Conservation (phyloP, 2,888 invertebrate genomes). For the Atherix ibis region DNA sequence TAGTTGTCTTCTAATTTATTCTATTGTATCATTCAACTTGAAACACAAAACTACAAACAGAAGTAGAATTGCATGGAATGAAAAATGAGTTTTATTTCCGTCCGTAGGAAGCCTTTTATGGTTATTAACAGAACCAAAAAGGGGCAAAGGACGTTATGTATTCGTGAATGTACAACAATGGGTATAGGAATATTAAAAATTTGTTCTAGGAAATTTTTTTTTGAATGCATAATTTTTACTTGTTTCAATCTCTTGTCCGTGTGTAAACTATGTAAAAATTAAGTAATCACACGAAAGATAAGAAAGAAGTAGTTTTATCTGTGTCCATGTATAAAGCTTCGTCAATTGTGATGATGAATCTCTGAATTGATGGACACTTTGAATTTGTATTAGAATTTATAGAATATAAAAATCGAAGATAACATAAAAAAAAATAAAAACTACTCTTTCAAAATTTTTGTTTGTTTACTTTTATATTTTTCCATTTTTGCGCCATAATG, state of each 20-base stretch:
- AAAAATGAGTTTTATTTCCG: constrained; percentile 4
- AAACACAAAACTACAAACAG: too few species aligned
- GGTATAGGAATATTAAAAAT: neutral
- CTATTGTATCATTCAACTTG: too few species aligned
- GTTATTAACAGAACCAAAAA: constrained; percentile 3
- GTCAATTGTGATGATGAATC: too few species aligned
- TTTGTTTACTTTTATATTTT: too few species aligned
- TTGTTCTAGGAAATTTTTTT: neutral
- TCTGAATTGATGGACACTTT: too few species aligned
- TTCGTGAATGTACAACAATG: neutral
- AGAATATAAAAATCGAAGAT: too few species aligned
- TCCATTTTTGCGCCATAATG: constrained; percentile 19
- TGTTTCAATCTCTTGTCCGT: neutral
- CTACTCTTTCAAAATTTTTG: constrained; percentile 18
- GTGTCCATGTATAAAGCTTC: neutral
- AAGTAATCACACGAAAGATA: too few species aligned
- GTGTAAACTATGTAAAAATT: too few species aligned
- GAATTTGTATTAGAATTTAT: too few species aligned
- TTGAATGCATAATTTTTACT: neutral
- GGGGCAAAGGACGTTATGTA: constrained; percentile 5
- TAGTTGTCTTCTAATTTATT: too few species aligned
- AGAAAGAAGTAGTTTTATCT: too few species aligned
- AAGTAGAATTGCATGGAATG: too few species aligned
- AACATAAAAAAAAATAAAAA: neutral
- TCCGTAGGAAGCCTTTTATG: constrained; percentile 6